Conservation (phyloP, 1,140 invertebrate species). For the Pectinophora gossypiella region DNA sequence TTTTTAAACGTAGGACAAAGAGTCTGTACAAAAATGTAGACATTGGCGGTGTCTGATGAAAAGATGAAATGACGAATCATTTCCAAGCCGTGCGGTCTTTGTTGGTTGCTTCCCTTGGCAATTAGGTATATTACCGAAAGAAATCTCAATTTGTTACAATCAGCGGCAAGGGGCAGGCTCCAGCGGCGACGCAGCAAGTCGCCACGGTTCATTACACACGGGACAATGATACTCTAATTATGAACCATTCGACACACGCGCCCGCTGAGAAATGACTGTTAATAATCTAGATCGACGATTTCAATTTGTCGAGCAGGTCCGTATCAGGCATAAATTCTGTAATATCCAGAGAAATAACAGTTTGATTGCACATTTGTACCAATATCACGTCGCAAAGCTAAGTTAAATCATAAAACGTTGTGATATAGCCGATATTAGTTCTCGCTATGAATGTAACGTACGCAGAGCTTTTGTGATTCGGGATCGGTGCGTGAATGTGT, state of each 20-base stretch:
- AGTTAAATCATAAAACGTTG: neutral
- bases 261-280: slow-evolving; percentile 44
- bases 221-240: slow-evolving; percentile 69
- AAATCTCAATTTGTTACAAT: slow-evolving; percentile 66
- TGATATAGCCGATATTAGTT: too few relatives aligned
- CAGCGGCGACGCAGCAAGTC: slow-evolving; percentile 30
- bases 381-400: neutral
- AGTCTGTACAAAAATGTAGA: too few relatives aligned
- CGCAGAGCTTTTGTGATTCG: slow-evolving; percentile 11
- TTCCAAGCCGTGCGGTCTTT: slow-evolving; percentile 31
- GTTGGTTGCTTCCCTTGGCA: slow-evolving; percentile 29
- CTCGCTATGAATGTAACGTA: slow-evolving; percentile 12
- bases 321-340: neutral
- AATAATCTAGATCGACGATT: slow-evolving; percentile 54
- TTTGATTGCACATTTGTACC: neutral
- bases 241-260: slow-evolving; percentile 61
- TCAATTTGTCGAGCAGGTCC: slow-evolving; percentile 16
- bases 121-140: slow-evolving; percentile 51
- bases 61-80: slow-evolving; percentile 30
- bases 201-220: slow-evolving; percentile 48
- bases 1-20: too few relatives aligned
- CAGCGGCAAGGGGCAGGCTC: slow-evolving; percentile 39
- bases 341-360: neutral
- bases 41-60: slow-evolving; percentile 7
- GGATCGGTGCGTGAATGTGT: slow-evolving; percentile 18